Base-by-base conservation (phyloP, 2,888 invertebrate species). In the Pedicia rivosa region DNA sequence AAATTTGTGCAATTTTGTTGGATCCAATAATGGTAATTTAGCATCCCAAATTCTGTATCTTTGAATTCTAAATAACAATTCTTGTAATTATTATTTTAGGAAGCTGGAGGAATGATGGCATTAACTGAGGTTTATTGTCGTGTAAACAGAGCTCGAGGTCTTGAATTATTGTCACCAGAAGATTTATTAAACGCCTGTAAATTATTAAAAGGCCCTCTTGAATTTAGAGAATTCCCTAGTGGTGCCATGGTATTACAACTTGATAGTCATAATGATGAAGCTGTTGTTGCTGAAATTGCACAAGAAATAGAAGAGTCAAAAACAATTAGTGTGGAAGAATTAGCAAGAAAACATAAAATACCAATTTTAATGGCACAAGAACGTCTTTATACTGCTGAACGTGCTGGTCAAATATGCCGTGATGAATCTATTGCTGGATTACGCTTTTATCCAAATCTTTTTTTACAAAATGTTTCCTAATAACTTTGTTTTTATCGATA, bases 351-450 rank as follows among this genome's bases (percentile, higher is more conserved):
- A 9, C 67, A 80, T 31, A 83, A 86, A 34, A 77, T 95, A 29
- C 87, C 95, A 10, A 72, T 95, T 27, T 67, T 94, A 26, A 63
- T 97, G 40, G 90, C 95, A 1, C 83, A 83, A 46, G 94, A 97
- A 62, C 73, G 88, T 37, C 67, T 98, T 22, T 65, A 83, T 40
- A 77, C 83, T 4, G 78, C 92, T 2, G 98, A 98, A 61, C 76
- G 78, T 42, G 66, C 72, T 47, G 95, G 92, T 0, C 68, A 76
- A 50, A 74, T 88, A 3, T 97, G 95, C 54, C 70, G 97, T 39
- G 98, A 98, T 62, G 95, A 97, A 56, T 82, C 88, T 1, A 81
- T 94, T 39, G 91, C 95, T 64, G 95, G 95, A 7, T 64, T 98
- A 27, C 70, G 83, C 40, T 98, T 97, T 63, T 98, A 86, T 64